Conservation (phyloP, 2,797 vertebrate species). For the Danio jaintianensis region DNA sequence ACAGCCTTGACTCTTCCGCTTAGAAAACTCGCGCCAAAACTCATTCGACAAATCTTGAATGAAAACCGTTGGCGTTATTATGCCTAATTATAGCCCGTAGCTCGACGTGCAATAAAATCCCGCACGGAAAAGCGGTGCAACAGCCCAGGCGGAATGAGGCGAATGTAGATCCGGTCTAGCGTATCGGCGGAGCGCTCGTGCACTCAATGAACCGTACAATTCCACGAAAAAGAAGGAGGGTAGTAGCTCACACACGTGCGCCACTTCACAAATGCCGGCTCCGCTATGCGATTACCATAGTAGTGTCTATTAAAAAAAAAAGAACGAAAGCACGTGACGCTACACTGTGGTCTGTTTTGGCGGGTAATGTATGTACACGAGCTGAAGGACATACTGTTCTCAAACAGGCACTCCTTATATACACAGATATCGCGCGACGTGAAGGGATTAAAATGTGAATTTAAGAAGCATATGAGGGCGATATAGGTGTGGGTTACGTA, state of each 20-base stretch:
- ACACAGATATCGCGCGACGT: background rate
- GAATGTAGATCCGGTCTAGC: background rate
- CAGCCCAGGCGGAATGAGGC: background rate
- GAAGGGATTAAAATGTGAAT: background rate
- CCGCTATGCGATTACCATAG: slow-evolving; percentile 34
- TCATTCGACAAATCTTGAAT: background rate
- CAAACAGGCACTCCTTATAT: slow-evolving; percentile 8
- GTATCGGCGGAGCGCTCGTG: background rate
- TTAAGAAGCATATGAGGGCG: background rate
- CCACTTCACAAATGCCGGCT: slow-evolving; percentile 69
- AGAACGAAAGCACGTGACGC: slow-evolving; percentile 25
- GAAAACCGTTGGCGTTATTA: background rate
- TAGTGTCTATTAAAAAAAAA: slow-evolving; percentile 4
- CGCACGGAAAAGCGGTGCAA: background rate
- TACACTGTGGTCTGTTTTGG: slow-evolving; percentile 37
- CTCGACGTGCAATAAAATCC: background rate
- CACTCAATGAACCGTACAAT: slow-evolving; percentile 57
- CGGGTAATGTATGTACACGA: slow-evolving; percentile 19
- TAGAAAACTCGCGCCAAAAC: slow-evolving; percentile 80
- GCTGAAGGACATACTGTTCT: slow-evolving; percentile 36
- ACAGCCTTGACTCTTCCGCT: slow-evolving; percentile 62
- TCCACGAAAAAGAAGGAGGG: slow-evolving; percentile 79
- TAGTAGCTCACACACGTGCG: slow-evolving; percentile 73
- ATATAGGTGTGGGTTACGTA: slow-evolving; percentile 57
- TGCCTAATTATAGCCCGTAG: background rate